Percentiles rank a stretch among this genome's conserved stretches.
Evolutionary conservation across 2,113 vertebrate genomes (phyloP).

Genomic region (Pitta sordida): DNA sequence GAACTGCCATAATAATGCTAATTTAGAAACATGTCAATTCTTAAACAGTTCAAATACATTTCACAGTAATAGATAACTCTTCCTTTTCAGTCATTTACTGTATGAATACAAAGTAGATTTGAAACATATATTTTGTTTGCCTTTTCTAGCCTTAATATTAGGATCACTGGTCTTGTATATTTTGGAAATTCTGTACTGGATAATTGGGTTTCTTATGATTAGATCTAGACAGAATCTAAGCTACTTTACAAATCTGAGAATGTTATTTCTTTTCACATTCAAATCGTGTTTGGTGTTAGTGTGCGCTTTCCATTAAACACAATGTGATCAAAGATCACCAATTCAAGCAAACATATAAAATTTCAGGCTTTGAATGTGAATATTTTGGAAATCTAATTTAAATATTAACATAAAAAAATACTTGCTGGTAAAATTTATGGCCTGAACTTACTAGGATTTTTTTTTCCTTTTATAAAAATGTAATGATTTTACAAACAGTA

Average conservation of each 20-base stretch:
- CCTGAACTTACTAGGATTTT: not conserved
- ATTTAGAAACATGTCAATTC: not conserved
- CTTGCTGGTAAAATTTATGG: not conserved
- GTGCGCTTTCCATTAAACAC: not conserved
- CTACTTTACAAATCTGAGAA: not conserved
- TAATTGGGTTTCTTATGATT: not conserved
- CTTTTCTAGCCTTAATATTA: not conserved
- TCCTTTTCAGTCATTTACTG: not conserved
- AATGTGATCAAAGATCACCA: not conserved
- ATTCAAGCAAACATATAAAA: not conserved
- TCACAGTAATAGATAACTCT: not conserved
- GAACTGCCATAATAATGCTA: not conserved
- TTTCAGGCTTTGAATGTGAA: not conserved
- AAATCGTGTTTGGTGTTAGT: not conserved
- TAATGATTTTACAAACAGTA: not conserved
- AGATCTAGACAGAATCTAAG: not conserved
- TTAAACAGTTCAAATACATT: not conserved
- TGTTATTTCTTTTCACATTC: not conserved
- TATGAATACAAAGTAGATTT: not conserved
- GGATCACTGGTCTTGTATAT: not conserved
- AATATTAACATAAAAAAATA: not conserved
- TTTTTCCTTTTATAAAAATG: not conserved
- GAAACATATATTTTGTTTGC: not conserved
- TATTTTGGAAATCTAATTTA: not conserved
- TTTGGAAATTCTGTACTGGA: not conserved